Conservation (phyloP, 1,140 invertebrate genomes). For the Drosophila yakuba region DNA sequence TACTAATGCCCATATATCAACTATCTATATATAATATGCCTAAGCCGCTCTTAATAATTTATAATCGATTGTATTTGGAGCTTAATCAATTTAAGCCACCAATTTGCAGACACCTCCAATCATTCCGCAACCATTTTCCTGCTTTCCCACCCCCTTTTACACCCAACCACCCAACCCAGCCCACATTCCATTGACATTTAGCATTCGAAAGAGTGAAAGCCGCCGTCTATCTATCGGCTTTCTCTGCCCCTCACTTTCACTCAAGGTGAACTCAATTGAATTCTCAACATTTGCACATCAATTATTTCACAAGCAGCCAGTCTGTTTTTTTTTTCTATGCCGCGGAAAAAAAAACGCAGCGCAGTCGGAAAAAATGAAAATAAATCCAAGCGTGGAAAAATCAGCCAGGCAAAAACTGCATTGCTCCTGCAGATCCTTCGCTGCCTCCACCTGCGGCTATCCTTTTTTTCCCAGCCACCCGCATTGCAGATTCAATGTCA, state of each 20-base stretch:
- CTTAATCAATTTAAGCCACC: slow-evolving; percentile 40
- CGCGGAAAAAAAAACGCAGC: slow-evolving; percentile 19
- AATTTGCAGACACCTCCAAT: slow-evolving; percentile 21
- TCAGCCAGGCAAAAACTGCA: slow-evolving; percentile 45
- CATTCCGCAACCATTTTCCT: not conserved
- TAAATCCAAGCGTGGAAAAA: slow-evolving; percentile 41
- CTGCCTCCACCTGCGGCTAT: slow-evolving; percentile 8
- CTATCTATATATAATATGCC: slow-evolving; percentile 5
- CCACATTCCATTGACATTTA: slow-evolving; percentile 30
- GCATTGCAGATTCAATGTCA: slow-evolving; percentile 57
- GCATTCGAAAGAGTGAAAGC: slow-evolving; percentile 32
- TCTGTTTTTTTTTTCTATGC: slow-evolving; percentile 29
- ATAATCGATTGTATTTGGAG: slow-evolving; percentile 44
- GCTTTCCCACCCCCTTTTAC: not conserved
- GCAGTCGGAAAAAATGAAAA: slow-evolving; percentile 10
- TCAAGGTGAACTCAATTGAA: slow-evolving; percentile 65
- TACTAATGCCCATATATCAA: not conserved
- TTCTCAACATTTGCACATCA: slow-evolving; percentile 68
- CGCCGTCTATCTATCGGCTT: slow-evolving; percentile 8
- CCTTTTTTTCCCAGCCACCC: not conserved
- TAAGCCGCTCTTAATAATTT: slow-evolving; percentile 20
- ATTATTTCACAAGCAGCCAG: slow-evolving; percentile 62
- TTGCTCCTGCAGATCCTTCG: slow-evolving; percentile 17
- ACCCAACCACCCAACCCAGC: not conserved
- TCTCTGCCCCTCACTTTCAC: slow-evolving; percentile 19